phyloP scores from a whole-genome alignment of 1,140 invertebrate species.

The Bombus polaris region DNA sequence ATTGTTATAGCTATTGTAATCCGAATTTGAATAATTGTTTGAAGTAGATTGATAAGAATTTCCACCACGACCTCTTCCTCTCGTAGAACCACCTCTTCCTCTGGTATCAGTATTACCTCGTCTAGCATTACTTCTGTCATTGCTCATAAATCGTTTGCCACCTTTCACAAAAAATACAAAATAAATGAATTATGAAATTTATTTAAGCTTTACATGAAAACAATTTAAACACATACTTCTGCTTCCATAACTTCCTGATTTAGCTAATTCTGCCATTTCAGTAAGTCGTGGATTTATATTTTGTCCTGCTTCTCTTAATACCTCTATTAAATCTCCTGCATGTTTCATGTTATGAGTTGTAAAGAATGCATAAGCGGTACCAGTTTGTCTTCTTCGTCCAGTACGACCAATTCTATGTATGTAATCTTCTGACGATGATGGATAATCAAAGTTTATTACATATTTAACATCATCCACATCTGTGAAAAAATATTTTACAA shows the following conservation, averaged over 20 bases:
- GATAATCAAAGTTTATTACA: conserved; percentile 94
- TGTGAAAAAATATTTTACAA: conserved; percentile 75
- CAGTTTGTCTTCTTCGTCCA: conserved; percentile 87
- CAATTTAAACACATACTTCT: conserved; percentile 69
- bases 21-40: conserved; percentile 67
- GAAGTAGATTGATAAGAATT: conserved; percentile 67
- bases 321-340: conserved; percentile 87
- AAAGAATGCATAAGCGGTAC: conserved; percentile 93
- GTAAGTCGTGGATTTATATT: conserved; percentile 85
- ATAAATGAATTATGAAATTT: conserved; percentile 3
- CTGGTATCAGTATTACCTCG: conserved; percentile 62
- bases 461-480: conserved; percentile 94
- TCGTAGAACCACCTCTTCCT: conserved; percentile 57
- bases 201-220: background rate
- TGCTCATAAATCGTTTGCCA: conserved; percentile 72
- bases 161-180: conserved; percentile 54
- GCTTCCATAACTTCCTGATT: conserved; percentile 72
- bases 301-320: conserved; percentile 89
- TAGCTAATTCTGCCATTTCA: conserved; percentile 82
- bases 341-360: conserved; percentile 88
- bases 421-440: conserved; percentile 92
- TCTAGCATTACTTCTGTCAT: conserved; percentile 66
- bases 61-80: conserved; percentile 70
- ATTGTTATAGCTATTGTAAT: conserved; percentile 71
- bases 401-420: conserved; percentile 93